Evolutionary conservation across 2,888 invertebrate genomes (phyloP).

Genomic region (Cryptocephalus primarius): DNA sequence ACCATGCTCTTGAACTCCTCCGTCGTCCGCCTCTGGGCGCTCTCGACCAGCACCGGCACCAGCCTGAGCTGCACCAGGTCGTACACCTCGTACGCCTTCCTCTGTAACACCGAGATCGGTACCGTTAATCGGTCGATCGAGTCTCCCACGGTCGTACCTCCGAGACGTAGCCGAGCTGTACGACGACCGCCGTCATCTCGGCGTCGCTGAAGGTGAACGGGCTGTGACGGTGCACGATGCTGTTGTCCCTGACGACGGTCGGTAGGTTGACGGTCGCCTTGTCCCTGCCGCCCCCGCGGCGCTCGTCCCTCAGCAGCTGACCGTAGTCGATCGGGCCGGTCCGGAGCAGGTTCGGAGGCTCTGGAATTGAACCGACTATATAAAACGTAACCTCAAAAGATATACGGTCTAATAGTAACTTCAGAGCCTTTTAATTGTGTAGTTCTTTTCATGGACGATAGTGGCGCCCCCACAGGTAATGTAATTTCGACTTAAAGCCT

Average conservation of each 20-base stretch:
- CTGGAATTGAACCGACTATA: too few relatives aligned
- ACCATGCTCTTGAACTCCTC: conserved; percentile 44
- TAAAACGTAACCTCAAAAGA: too few relatives aligned
- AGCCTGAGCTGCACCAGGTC: conserved; percentile 41
- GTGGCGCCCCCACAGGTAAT: too few relatives aligned
- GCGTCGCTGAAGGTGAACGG: conserved; percentile 36
- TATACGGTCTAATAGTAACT: too few relatives aligned
- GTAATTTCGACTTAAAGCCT: too few relatives aligned
- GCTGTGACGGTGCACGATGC: conserved; percentile 34
- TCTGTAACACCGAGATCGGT: too few relatives aligned
- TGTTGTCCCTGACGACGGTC: conserved; percentile 34
- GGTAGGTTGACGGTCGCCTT: conserved; percentile 35
- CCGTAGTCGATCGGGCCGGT: conserved; percentile 28
- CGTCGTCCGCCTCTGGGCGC: conserved; percentile 32
- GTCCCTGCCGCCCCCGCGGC: conserved; percentile 21
- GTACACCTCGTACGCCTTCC: conserved; percentile 30
- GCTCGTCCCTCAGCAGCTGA: conserved; percentile 28
- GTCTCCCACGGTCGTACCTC: too few relatives aligned
- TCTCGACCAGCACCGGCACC: conserved; percentile 32
- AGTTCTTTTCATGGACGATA: too few relatives aligned
- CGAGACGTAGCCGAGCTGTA: conserved; percentile 15
- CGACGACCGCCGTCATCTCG: conserved; percentile 38
- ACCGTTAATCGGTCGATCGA: too few relatives aligned
- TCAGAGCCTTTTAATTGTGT: too few relatives aligned
- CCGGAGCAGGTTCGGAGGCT: conserved; percentile 7